Base-by-base conservation (phyloP, 2,113 vertebrate genomes). In the Genyomyrus donnyi region DNA sequence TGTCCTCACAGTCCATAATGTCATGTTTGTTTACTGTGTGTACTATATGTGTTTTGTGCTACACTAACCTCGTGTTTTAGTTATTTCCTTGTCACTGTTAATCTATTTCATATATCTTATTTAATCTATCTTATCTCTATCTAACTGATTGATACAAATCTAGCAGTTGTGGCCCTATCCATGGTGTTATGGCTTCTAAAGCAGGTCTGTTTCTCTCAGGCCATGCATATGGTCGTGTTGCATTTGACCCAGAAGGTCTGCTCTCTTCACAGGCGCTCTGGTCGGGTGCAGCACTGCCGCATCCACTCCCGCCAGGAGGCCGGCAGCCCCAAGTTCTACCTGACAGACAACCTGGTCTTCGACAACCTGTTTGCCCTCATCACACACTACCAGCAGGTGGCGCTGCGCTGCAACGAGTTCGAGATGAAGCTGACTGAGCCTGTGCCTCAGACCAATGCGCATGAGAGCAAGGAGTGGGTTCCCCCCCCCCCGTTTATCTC, bases 381-480 rank as follows among this genome's bases (percentile, higher is more conserved):
- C 95, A 98, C 95, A 3, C 98, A 99, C 95, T 99, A 99, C 95
- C 98, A 99, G 96, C 97, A 98, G 94, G 98, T 99, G 93, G 98
- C 98, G 0, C 96, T 99, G 92, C 97, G 98, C 94, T 99, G 98
- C 95, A 99, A 99, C 0, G 98, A 99, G 93, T 99, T 99, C 90
- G 98, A 99, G 95, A 99, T 99, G 98, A 98, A 98, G 91, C 96
- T 99, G 94, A 99, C 98, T 0, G 98, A 99, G 92, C 98, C 98
- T 0, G 98, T 99, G 91, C 98, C 98, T 0, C 98, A 99, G 95
- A 99, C 98, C 91, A 99, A 99, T 0, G 98, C 98, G 62, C 98
- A 99, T 0, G 98, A 99, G 93, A 99, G 98, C 97, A 99, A 99
- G 96, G 98, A 99, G 98, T 99, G 92, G 97, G 98, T 92, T 19